Evolutionary conservation across 2,113 vertebrate species (phyloP), one percentile per base, ranked within the genome.

Genomic region (Caracal caracal): DNA sequence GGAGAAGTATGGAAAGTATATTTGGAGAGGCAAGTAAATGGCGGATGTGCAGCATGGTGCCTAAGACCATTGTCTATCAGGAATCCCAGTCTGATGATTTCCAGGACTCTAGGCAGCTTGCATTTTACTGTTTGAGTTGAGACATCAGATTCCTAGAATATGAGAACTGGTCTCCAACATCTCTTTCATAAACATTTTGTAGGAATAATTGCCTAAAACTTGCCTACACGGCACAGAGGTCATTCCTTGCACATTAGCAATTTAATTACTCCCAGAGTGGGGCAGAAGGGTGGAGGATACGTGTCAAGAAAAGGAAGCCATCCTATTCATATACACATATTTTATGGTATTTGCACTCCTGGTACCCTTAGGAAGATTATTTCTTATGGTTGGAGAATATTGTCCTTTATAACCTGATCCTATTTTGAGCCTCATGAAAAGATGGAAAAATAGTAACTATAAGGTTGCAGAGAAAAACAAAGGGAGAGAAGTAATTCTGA

Each of bases 211-310:
- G n/a, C 33, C 40, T 83, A 78, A 95, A 89, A 75, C 33, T 28
- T 88, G 63, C 70, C 83, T 70, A 24, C 30, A 13, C 75, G 56
- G 30, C 82, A 53, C 15, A 43, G 59, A 82, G 24, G 20, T 92
- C 66, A 65, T 49, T 61, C 37, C 56, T 87, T 84, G 53, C 40
- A 90, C 51, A 85, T 97, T 96, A 96, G 76, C 70, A 66, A 76
- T 87, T 75, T 91, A 93, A 89, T 97, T 96, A 92, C 28, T 96
- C 79, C 24, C 59, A 49, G 37, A 82, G 83, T 86, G n/a, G 40
- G 20, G 9, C 33, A 68, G 70, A 26, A 19, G 19, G 35, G 17
- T 76, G 28, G 89, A 75, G 59, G 22, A 53, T 59, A 19, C 68
- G 92, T 61, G 3, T 93, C 26, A n/a, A 49, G 51, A 43, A 85